Evolutionary conservation across 2,888 invertebrate genomes (phyloP).

Genomic region (Leucania comma): DNA sequence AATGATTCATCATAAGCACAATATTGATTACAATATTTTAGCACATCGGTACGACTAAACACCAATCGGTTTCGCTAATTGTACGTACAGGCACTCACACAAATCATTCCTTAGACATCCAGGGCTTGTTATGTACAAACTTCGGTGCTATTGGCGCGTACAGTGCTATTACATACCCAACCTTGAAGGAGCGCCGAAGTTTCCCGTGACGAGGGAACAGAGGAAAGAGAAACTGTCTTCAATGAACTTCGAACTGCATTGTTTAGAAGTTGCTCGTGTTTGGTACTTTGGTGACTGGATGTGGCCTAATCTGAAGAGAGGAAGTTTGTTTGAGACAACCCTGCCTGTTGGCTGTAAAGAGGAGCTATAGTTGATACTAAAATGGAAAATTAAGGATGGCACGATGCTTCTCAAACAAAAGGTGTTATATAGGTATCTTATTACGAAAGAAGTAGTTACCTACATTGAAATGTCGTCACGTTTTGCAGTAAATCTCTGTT

Average conservation of each 20-base stretch:
- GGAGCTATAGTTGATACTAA: neutral
- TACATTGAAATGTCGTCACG: too few relatives aligned
- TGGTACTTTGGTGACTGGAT: neutral
- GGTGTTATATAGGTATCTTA: too few relatives aligned
- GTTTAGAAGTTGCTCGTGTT: conserved; percentile 29
- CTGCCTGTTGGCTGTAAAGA: neutral
- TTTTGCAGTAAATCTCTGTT: too few relatives aligned
- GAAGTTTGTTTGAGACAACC: conserved; percentile 38
- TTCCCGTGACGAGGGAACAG: conserved; percentile 25
- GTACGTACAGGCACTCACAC: conserved; percentile 32
- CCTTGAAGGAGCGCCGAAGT: conserved; percentile 37
- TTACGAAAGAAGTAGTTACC: too few relatives aligned
- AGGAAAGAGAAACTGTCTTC: conserved; percentile 22
- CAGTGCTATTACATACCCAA: conserved; percentile 30
- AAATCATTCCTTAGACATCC: conserved; percentile 48
- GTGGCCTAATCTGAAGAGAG: conserved; percentile 18
- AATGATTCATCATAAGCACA: too few relatives aligned
- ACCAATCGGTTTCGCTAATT: neutral
- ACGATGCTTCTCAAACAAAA: too few relatives aligned
- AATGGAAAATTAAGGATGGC: neutral
- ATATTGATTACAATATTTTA: neutral
- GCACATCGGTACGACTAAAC: neutral
- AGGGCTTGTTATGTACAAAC: conserved; percentile 38
- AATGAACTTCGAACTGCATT: conserved; percentile 49
- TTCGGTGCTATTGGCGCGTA: conserved; percentile 24